These are phyloP conservation scores for Chromobotia macracanthus DNA, from an alignment of 2,797 vertebrate species.

Conservation along the genomic window DNA sequence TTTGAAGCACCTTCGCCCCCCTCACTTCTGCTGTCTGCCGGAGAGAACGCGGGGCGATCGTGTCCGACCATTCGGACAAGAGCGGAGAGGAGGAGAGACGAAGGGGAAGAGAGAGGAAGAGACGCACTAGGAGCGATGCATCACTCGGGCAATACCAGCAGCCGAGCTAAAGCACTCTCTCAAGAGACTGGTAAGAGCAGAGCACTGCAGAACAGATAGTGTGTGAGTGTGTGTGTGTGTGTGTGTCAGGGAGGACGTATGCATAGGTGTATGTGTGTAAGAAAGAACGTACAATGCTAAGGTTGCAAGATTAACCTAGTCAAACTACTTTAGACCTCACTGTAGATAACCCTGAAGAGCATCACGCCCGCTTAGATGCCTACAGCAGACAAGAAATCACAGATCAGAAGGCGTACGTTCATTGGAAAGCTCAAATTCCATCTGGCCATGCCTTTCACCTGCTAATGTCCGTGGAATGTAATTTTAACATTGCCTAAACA, in stretches of 20 bases:
- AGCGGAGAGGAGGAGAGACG: slow-evolving; percentile 46
- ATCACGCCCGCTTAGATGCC: neutral
- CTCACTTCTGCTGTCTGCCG: slow-evolving; percentile 28
- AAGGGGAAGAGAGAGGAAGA: slow-evolving; percentile 42
- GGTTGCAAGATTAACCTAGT: neutral
- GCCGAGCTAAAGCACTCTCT: slow-evolving; percentile 79
- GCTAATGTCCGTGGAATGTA: neutral
- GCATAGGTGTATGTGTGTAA: slow-evolving; percentile 18
- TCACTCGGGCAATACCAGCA: slow-evolving; percentile 78
- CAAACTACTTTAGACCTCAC: slow-evolving; percentile 11
- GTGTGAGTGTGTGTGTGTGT: slow-evolving; percentile 20
- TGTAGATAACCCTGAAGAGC: neutral
- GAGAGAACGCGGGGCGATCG: slow-evolving; percentile 29
- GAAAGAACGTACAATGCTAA: neutral
- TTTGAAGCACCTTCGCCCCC: slow-evolving; percentile 31
- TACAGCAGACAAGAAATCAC: neutral
- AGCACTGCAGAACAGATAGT: slow-evolving; percentile 24
- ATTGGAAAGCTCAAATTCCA: neutral
- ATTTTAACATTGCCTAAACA: slow-evolving; percentile 15
- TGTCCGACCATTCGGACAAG: slow-evolving; percentile 3
- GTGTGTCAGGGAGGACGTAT: neutral
- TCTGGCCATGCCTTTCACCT: neutral
- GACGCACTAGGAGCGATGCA: slow-evolving; percentile 75
- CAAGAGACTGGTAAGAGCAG: slow-evolving; percentile 80
- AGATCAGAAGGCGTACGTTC: neutral